These are phyloP conservation scores for Stenodema calcarata DNA, from an alignment of 2,888 invertebrate species.

Conservation along the genomic window DNA sequence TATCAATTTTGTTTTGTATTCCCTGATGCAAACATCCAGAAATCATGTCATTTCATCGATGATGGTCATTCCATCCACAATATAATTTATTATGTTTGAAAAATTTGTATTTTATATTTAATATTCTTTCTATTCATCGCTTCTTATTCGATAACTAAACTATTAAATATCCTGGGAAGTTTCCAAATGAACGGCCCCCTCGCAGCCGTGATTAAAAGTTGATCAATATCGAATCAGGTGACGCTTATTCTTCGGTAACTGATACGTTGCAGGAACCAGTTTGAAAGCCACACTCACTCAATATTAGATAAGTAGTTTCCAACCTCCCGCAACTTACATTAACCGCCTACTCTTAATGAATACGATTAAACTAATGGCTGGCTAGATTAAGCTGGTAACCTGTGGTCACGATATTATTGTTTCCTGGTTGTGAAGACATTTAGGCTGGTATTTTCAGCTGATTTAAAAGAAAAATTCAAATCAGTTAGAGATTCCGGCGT, in stretches of 20 bases:
- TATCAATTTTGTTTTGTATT: too few relatives aligned
- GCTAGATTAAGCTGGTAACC: neutral
- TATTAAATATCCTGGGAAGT: too few relatives aligned
- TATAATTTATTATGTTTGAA: too few relatives aligned
- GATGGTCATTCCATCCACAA: too few relatives aligned
- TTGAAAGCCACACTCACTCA: neutral
- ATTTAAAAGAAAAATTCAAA: too few relatives aligned
- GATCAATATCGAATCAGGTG: neutral
- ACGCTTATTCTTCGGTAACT: neutral
- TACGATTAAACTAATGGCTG: neutral
- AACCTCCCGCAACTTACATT: neutral
- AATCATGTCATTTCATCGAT: too few relatives aligned
- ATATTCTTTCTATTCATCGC: too few relatives aligned
- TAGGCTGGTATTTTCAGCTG: neutral
- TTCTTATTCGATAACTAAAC: too few relatives aligned
- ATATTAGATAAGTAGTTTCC: neutral
- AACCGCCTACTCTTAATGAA: neutral
- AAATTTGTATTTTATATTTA: too few relatives aligned
- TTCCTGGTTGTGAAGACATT: neutral
- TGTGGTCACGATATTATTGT: neutral
- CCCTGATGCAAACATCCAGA: too few relatives aligned
- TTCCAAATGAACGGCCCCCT: neutral
- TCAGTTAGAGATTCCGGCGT: too few relatives aligned
- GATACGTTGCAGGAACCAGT: neutral
- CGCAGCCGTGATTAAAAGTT: neutral